A percentile compares a stretch with the other conserved stretches of the same genome.
phyloP scores from a whole-genome alignment of 2,888 invertebrate genomes.

The Alitta virens region DNA sequence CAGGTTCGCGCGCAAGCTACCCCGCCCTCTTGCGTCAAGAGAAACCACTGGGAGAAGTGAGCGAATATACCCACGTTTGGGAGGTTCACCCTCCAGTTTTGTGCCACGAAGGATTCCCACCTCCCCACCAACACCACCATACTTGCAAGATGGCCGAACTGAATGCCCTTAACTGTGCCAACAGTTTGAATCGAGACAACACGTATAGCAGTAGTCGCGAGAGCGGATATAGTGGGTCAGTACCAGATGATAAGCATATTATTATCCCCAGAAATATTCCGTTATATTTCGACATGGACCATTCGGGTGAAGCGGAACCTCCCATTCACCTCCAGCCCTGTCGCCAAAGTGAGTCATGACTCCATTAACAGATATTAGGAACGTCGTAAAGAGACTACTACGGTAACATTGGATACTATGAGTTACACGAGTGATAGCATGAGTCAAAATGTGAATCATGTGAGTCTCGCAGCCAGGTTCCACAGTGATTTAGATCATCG shows the following conservation, averaged over 20 bases:
- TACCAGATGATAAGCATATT: constrained; percentile 7
- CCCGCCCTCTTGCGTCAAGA: constrained; percentile 11
- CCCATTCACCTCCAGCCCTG: background rate
- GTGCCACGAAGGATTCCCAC: constrained; percentile 8
- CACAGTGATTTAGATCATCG: no score
- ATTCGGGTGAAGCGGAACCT: background rate
- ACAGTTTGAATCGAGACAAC: constrained; percentile 1
- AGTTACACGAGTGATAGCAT: no score
- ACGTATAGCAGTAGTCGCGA: constrained; percentile 5
- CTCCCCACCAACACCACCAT: constrained; percentile 4
- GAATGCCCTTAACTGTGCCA: constrained; percentile 5
- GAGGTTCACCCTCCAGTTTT: constrained; percentile 14
- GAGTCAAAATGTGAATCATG: no score
- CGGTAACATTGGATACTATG: no score
- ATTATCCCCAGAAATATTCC: constrained; percentile 10
- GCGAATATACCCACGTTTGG: constrained; percentile 20
- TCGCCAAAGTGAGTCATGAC: no score
- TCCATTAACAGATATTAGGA: no score
- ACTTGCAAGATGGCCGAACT: constrained; percentile 8
- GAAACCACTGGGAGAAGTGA: constrained; percentile 13
- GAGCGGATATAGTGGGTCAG: constrained; percentile 9
- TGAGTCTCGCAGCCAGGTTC: no score
- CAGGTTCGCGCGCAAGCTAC: constrained; percentile 3
- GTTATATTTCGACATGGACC: constrained; percentile 12
- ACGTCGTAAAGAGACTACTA: no score